Evolutionary conservation across 2,113 vertebrate genomes (phyloP).

Genomic region (Melanerpes aurifrons): DNA sequence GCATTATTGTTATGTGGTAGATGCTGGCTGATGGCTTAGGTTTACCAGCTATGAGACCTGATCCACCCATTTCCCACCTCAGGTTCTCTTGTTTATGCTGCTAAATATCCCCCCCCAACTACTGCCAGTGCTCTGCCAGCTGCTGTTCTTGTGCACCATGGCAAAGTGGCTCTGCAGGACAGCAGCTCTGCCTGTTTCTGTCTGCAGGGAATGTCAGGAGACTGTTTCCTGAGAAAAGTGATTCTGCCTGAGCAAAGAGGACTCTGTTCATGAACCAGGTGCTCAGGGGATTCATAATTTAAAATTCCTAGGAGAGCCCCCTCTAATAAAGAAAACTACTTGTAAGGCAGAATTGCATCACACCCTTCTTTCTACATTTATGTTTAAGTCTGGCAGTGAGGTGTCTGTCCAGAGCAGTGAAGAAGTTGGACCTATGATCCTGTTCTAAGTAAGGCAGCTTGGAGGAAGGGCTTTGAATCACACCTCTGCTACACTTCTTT

Average conservation of each 20-base stretch:
- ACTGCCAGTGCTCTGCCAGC: background rate
- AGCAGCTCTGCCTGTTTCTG: constrained; percentile 39
- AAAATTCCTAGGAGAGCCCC: constrained; percentile 35
- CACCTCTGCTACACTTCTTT: background rate
- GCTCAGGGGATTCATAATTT: constrained; percentile 56
- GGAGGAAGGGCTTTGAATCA: background rate
- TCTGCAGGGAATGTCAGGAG: constrained; percentile 54
- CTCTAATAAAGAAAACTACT: constrained; percentile 39
- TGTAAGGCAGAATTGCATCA: background rate
- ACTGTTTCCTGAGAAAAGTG: constrained; percentile 28
- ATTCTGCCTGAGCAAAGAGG: constrained; percentile 37
- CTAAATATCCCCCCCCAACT: background rate
- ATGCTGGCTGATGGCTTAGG: background rate
- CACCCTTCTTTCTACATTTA: background rate
- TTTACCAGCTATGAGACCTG: background rate
- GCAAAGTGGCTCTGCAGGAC: background rate
- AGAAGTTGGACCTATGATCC: background rate
- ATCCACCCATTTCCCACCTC: background rate
- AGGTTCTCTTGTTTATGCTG: background rate
- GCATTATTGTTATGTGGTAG: background rate
- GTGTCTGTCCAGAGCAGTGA: background rate
- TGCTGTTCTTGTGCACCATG: background rate
- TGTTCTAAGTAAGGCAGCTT: background rate
- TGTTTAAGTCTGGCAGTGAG: background rate
- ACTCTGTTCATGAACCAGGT: constrained; percentile 47